Conservation (phyloP, 2,113 vertebrate species). For the Rhinolophus ferrumequinum region DNA sequence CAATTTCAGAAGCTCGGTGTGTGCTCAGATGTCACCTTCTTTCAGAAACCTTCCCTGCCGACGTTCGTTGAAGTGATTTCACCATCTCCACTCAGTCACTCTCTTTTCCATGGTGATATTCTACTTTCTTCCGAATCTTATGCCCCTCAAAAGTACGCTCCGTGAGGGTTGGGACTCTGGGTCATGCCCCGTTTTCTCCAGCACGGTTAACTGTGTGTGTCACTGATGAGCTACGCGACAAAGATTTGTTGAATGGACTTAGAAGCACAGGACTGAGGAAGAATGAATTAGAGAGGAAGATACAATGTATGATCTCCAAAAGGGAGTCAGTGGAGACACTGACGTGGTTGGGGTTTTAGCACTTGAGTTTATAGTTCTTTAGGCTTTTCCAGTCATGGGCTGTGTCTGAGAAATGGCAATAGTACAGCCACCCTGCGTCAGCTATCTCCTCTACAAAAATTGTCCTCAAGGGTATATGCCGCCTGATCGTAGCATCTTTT, state of each 20-base stretch:
- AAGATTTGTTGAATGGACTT: not conserved
- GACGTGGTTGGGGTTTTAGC: not conserved
- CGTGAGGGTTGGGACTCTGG: not conserved
- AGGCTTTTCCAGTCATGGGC: not conserved
- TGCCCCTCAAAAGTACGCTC: not conserved
- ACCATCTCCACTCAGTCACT: not conserved
- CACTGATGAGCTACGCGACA: not conserved
- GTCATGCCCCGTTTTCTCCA: not conserved
- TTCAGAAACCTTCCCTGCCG: not conserved
- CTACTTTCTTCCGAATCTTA: not conserved
- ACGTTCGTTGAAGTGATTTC: not conserved
- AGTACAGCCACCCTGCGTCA: not conserved
- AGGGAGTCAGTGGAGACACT: not conserved
- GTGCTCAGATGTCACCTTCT: not conserved
- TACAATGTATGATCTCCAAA: not conserved
- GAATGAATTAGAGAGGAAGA: not conserved
- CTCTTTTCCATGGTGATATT: not conserved
- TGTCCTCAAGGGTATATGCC: too few species aligned
- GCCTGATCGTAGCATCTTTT: too few species aligned
- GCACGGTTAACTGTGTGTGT: not conserved
- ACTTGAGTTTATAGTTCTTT: not conserved
- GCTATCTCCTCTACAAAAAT: too few species aligned
- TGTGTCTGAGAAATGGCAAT: not conserved
- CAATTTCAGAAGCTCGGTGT: not conserved
- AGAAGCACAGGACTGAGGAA: not conserved